Conservation (phyloP, 2,113 vertebrate species). For the Turnix velox region DNA sequence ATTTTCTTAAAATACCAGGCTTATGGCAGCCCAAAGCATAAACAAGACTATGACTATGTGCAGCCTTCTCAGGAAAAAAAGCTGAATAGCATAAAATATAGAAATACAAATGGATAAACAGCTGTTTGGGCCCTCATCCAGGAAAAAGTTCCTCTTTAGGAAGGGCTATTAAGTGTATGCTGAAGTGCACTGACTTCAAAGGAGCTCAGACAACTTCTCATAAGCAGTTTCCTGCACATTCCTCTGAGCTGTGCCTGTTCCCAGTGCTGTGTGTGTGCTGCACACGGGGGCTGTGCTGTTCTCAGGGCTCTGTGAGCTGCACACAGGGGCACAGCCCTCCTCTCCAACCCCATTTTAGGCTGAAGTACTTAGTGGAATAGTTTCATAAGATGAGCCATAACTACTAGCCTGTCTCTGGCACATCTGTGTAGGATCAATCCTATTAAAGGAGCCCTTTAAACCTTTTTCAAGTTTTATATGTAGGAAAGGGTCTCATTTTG, state of each 20-base stretch:
- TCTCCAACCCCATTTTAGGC: slow-evolving; percentile 17
- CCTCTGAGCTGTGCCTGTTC: not conserved
- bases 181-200: slow-evolving; percentile 46
- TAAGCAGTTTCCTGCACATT: slow-evolving; percentile 29
- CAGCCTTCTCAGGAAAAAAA: slow-evolving; percentile 23
- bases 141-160: slow-evolving; percentile 60
- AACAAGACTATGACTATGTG: not conserved
- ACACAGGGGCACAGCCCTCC: not conserved
- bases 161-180: slow-evolving; percentile 40
- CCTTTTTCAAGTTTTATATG: too few relatives aligned
- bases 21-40: not conserved
- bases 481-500: not conserved
- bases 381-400: slow-evolving; percentile 48
- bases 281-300: not conserved
- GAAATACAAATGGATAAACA: slow-evolving; percentile 50
- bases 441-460: slow-evolving; percentile 11
- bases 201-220: slow-evolving; percentile 28
- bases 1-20: not conserved
- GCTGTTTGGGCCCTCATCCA: slow-evolving; percentile 52
- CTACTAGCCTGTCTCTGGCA: slow-evolving; percentile 38
- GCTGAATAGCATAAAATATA: slow-evolving; percentile 45
- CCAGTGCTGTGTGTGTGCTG: not conserved
- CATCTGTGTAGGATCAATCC: slow-evolving; percentile 27
- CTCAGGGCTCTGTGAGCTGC: too few relatives aligned
- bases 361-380: slow-evolving; percentile 19